phyloP scores from a whole-genome alignment of 2,888 invertebrate genomes.

The Itoplectis maculator region DNA sequence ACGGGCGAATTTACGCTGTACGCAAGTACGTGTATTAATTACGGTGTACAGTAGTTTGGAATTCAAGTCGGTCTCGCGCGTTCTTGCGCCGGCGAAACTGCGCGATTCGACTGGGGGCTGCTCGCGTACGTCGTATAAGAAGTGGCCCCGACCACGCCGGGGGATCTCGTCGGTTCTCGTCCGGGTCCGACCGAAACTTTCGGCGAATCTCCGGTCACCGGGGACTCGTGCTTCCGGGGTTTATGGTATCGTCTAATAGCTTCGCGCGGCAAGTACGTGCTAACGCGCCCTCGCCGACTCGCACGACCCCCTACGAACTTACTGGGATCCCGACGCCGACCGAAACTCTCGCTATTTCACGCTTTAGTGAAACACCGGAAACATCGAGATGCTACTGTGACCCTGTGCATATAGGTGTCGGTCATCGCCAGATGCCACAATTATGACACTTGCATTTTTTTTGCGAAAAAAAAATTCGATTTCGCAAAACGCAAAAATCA shows the following conservation, averaged over 20 bases:
- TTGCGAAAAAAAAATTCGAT: too few species aligned
- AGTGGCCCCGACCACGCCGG: slow-evolving; percentile 36
- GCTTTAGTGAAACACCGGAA: slow-evolving; percentile 26
- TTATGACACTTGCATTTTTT: not conserved
- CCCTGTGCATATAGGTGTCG: too few species aligned
- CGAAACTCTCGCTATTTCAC: slow-evolving; percentile 33
- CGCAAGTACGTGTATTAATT: slow-evolving; percentile 26
- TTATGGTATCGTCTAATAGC: slow-evolving; percentile 66
- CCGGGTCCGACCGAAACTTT: slow-evolving; percentile 66
- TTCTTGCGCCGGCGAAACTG: slow-evolving; percentile 40
- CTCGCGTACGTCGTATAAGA: slow-evolving; percentile 50
- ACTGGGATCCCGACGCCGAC: not conserved
- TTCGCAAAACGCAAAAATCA: too few species aligned
- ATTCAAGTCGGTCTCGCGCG: slow-evolving; percentile 33
- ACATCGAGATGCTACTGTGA: not conserved
- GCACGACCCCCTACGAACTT: not conserved
- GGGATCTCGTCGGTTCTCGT: slow-evolving; percentile 19
- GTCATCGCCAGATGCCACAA: not conserved
- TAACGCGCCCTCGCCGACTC: slow-evolving; percentile 24
- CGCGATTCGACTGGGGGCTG: slow-evolving; percentile 17
- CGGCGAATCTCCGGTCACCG: slow-evolving; percentile 48
- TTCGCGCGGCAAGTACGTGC: slow-evolving; percentile 57
- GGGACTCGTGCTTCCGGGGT: slow-evolving; percentile 61
- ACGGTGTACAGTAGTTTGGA: slow-evolving; percentile 25
- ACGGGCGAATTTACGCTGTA: slow-evolving; percentile 12